Evolutionary conservation across 2,797 vertebrate species (phyloP).

Genomic region (Macroramphosus scolopax): DNA sequence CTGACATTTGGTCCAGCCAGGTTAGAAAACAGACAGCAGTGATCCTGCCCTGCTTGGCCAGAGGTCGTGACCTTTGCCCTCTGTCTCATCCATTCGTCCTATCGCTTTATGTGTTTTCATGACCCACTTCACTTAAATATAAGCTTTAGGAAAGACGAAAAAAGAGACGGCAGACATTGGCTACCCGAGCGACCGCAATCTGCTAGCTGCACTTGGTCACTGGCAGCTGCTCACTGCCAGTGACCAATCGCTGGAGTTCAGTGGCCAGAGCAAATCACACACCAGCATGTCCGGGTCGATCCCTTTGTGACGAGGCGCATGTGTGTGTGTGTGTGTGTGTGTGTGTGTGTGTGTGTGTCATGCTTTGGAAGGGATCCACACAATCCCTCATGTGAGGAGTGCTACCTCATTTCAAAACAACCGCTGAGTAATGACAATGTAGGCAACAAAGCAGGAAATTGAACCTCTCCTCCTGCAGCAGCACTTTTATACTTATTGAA

Average conservation of each 20-base stretch:
- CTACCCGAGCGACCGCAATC: constrained; percentile 35
- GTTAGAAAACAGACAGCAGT: not conserved
- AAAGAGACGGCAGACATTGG: no score
- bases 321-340: constrained; percentile 15
- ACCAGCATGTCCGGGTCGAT: constrained; percentile 28
- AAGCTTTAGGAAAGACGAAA: constrained; percentile 12
- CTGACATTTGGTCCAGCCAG: constrained; percentile 1
- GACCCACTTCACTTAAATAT: no score
- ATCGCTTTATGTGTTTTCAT: no score
- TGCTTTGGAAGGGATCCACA: constrained; percentile 41
- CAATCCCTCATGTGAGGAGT: constrained; percentile 47
- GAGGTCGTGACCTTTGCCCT: constrained; percentile 31
- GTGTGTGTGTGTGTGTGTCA: constrained; percentile 32
- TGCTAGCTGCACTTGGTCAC: constrained; percentile 24
- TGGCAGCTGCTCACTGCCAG: no score
- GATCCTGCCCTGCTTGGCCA: not conserved
- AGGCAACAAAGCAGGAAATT: constrained; percentile 49
- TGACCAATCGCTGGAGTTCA: constrained; percentile 33
- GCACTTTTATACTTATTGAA: constrained; percentile 51
- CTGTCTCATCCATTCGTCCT: constrained; percentile 11
- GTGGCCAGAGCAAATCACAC: constrained; percentile 58
- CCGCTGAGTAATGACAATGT: constrained; percentile 60
- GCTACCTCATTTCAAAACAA: constrained; percentile 52
- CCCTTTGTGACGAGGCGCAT: constrained; percentile 57
- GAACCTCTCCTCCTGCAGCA: constrained; percentile 36